Evolutionary conservation across 2,113 vertebrate genomes (phyloP).

Genomic region (Suricata suricatta): DNA sequence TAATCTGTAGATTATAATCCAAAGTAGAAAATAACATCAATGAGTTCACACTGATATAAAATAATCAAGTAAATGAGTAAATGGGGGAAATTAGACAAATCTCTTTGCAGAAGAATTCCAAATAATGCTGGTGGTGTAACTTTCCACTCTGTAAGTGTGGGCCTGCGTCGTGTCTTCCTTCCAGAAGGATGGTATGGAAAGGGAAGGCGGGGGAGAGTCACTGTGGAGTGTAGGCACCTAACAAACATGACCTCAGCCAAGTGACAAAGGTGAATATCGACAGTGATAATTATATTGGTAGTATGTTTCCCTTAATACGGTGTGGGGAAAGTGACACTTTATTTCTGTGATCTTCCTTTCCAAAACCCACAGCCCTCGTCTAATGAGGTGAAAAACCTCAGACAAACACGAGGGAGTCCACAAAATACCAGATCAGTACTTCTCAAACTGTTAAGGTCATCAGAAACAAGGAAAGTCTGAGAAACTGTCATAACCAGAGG

Average conservation of each 20-base stretch:
- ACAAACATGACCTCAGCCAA: not conserved
- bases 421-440: not conserved
- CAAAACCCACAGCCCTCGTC: not conserved
- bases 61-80: not conserved
- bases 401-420: not conserved
- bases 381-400: not conserved
- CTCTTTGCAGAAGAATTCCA: not conserved
- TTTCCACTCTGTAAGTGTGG: not conserved
- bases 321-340: not conserved
- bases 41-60: not conserved
- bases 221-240: not conserved
- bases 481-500: not conserved
- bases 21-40: not conserved
- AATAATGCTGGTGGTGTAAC: not conserved
- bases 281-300: not conserved
- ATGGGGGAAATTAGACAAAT: not conserved
- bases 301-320: not conserved
- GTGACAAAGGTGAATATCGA: not conserved
- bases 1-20: not conserved
- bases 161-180: not conserved
- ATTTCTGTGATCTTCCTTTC: not conserved
- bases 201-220: not conserved
- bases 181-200: not conserved
- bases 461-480: not conserved
- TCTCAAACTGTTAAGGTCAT: not conserved